A percentile compares a stretch with the other conserved stretches of the same genome.
Conservation (phyloP, 2,888 invertebrate genomes). For the Didymodactylos carnosus region DNA sequence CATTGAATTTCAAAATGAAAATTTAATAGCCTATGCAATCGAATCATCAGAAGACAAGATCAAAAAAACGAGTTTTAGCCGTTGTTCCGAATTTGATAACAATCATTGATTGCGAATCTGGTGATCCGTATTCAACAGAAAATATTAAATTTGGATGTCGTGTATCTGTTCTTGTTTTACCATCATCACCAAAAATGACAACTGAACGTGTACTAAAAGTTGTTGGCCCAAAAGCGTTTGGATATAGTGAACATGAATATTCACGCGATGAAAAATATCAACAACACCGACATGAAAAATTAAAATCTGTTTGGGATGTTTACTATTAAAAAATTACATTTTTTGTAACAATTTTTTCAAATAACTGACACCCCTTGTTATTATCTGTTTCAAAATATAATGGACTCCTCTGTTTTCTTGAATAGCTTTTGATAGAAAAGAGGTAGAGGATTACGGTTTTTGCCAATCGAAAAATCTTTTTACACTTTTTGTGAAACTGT, state of each 20-base stretch:
- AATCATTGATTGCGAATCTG: conserved; percentile 23
- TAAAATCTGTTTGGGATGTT: background rate
- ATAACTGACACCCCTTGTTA: no score
- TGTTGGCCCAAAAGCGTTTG: conserved; percentile 24
- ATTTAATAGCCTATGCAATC: conserved; percentile 21
- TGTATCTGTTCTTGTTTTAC: conserved; percentile 22
- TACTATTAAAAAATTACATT: background rate
- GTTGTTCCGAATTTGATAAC: conserved; percentile 26
- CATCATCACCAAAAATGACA: conserved; percentile 19
- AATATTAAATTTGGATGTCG: conserved; percentile 24
- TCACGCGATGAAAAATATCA: background rate
- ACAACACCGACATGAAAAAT: background rate
- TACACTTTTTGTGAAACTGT: no score
- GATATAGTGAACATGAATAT: no score
- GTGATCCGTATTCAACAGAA: conserved; percentile 25
- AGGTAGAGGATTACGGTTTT: no score
- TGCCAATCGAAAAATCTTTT: no score
- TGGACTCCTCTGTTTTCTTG: no score
- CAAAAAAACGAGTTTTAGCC: conserved; percentile 16
- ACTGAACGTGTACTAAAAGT: conserved; percentile 20
- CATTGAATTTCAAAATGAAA: conserved; percentile 29
- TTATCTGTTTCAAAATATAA: no score
- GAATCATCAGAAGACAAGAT: no score
- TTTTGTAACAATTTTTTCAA: no score
- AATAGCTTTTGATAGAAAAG: no score